Base-by-base conservation (phyloP, 2,888 invertebrate species). In the Polietes domitor region DNA sequence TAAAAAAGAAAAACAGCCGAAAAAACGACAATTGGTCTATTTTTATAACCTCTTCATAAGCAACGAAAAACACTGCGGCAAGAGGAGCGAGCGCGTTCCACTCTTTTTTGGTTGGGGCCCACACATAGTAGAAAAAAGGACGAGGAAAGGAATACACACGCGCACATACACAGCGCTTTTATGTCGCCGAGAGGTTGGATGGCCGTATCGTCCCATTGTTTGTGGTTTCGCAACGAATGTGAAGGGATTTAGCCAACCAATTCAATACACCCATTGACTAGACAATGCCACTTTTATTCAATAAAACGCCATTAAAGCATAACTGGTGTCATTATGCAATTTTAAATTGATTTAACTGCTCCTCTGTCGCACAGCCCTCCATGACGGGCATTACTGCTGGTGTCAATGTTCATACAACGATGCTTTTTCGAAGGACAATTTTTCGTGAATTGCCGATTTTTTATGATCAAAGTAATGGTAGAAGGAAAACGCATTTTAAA, bases 281-380 rank as follows among this genome's bases (percentile, higher is more conserved):
- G 19, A 26, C 43, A 77, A 4, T 53, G 19, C 6, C 19, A 21
- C 26, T 58, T 26, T 71, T 50, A 32, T 71, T 50, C 47, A 47
- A 71, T 43, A 55, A 77, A 73, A 58, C 68, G n/a, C 58, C 37
- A 68, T 74, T 47, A 68, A 79, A 74, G 47, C 15, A 71, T 50
- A 70, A 75, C 43, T 61, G 47, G 37, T 71, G 32, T 53, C 37
- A 61, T 80, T 70, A 61, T 70, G 41, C 26, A 63, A 75, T 63
- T 47, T 80, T 75, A 75, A 75, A 80, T 75, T 80, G 58, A 71
- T 71, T 80, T 70, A n/a, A n/a, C n/a, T n/a, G n/a, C n/a, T n/a
- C n/a, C n/a, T n/a, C n/a, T n/a, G n/a, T n/a, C n/a, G n/a, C n/a
- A n/a, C n/a, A n/a, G n/a, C n/a, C n/a, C n/a, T n/a, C n/a, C n/a